Conservation (phyloP, 1,140 invertebrate species). For the Rhynchophorus ferrugineus region DNA sequence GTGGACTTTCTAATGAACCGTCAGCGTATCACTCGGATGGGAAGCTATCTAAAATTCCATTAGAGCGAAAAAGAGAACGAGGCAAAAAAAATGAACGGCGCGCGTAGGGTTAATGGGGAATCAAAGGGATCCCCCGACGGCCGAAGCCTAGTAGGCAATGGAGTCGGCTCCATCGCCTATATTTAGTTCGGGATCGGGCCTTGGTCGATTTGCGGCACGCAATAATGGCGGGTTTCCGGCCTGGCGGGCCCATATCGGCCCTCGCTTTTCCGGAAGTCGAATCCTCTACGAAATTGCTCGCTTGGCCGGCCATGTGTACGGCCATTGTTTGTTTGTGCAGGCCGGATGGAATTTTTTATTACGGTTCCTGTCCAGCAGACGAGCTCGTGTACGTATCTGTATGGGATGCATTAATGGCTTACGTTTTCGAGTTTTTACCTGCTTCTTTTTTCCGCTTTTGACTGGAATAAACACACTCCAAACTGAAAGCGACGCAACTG, state of each 20-base stretch:
- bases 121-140: too few relatives aligned
- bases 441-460: constrained; percentile 6
- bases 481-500: too few relatives aligned
- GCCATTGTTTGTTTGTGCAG: constrained; percentile 27
- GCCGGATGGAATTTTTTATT: constrained; percentile 32
- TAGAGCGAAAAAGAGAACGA: too few relatives aligned
- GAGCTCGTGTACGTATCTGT: constrained; percentile 18
- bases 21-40: too few relatives aligned
- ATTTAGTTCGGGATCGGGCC: too few relatives aligned
- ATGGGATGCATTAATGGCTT: constrained; percentile 9
- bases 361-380: constrained; percentile 23
- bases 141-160: too few relatives aligned
- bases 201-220: constrained; percentile 7
- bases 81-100: too few relatives aligned
- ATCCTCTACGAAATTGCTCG: constrained; percentile 29
- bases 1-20: too few relatives aligned
- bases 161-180: too few relatives aligned
- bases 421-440: constrained; percentile 11
- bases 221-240: constrained; percentile 22
- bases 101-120: too few relatives aligned
- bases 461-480: too few relatives aligned
- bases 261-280: constrained; percentile 27
- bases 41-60: too few relatives aligned
- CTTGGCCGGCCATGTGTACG: constrained; percentile 31
- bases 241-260: constrained; percentile 22